Base-by-base conservation (phyloP, 2,797 vertebrate genomes). In the Pangasius djambal region DNA sequence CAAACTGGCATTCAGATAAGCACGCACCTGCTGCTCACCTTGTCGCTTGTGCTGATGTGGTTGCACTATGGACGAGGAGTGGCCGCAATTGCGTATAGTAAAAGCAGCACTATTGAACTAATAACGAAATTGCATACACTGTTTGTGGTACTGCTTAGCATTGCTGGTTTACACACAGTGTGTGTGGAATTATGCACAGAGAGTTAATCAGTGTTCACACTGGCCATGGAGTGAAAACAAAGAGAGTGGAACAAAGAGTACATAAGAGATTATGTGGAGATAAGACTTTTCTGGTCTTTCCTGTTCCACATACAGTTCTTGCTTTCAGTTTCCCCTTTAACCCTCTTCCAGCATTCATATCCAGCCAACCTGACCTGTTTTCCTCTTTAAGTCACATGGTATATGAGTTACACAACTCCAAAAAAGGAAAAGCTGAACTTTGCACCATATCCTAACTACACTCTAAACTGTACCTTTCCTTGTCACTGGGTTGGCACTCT, bases 11-110 rank as follows among this genome's bases (percentile, higher is more conserved):
- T 87, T 82, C 81, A 87, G 86, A 92, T 91, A 86, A 90, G 87
- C 85, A 55, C 44, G 59, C 90, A 92, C 89, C 91, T 91, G 90
- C 89, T 40, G 81, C 81, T 93, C 89, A 92, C 89, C 88, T 88
- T 55, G 52, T 88, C 89, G 69, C 77, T 90, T 82, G 74, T 79
- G 87, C 52, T 89, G 89, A 87, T 67, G 52, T 85, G 81, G 40
- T 79, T 31, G 63, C 50, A 86, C 48, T 87, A 50, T 74, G 83
- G 83, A 69, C 34, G 59, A 85, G 83, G 87, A 81, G 65, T 87
- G 87, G 87, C 78, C 25, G 18, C 6, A 13, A 25, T 7, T 31
- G 40, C 12, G 20, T n/a, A 69, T 15, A 31, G n/a, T 88, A 34
- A 70, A 85, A 44, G 44, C 55, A 75, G n/a, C 12, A 0, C 18